These are phyloP conservation scores for Drosophila fungiperda DNA, from an alignment of 2,888 invertebrate species.

Conservation along the genomic window DNA sequence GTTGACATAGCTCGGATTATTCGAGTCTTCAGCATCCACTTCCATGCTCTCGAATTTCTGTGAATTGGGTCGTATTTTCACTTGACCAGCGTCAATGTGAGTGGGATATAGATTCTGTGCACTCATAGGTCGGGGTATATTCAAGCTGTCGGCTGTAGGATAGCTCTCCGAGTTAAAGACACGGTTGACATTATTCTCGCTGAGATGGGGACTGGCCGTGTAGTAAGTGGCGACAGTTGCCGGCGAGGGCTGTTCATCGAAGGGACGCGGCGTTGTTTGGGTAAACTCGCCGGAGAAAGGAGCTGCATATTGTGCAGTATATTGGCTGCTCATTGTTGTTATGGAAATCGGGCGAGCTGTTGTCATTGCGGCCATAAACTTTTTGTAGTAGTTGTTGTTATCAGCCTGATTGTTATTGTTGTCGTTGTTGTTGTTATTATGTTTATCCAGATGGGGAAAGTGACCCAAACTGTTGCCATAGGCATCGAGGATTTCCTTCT, in stretches of 20 bases:
- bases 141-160: conserved; percentile 55
- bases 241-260: conserved; percentile 68
- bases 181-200: conserved; percentile 81
- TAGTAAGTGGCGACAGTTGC: conserved; percentile 76
- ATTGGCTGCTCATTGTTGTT: conserved; percentile 60
- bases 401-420: conserved; percentile 17
- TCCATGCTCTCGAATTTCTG: conserved; percentile 82
- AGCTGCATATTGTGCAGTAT: conserved; percentile 59
- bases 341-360: conserved; percentile 64
- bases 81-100: conserved; percentile 70
- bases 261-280: conserved; percentile 65
- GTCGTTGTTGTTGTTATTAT: conserved; percentile 20
- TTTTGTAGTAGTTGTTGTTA: conserved; percentile 47
- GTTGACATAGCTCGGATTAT: conserved; percentile 58
- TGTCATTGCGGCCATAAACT: conserved; percentile 63
- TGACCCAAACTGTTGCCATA: conserved; percentile 81
- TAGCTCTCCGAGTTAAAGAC: conserved; percentile 80
- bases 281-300: conserved; percentile 67
- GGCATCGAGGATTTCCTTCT: conserved; percentile 80
- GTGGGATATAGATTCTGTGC: conserved; percentile 61
- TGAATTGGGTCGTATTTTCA: conserved; percentile 81
- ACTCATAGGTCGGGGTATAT: conserved; percentile 60
- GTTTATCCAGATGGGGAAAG: conserved; percentile 66
- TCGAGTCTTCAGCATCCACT: conserved; percentile 60
- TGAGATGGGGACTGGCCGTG: conserved; percentile 83